Evolutionary conservation across 37 sponge, comb jelly and placozoan species (phyloP), one percentile per base, ranked within the genome.

Genomic region (Beroe ovata): DNA sequence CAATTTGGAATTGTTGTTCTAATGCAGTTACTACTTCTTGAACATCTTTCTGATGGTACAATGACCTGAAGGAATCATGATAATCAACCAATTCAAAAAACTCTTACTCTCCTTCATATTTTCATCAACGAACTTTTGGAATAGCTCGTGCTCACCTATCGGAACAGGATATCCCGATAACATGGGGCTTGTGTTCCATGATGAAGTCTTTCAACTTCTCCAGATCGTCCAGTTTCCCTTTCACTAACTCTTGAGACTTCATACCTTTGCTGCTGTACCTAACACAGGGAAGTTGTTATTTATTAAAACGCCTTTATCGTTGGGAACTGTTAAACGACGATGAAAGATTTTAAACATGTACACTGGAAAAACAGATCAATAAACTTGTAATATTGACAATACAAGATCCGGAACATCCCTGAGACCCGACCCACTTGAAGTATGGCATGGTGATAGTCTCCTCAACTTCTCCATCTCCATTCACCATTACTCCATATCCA

Each of bases 1-100:
- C 42, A 20, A 94, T 28, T 29, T 91, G 92, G 60, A 92, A 91
- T 66, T 93, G 93, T 59, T 77, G 88, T 39, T 91, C 93, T 63
- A 92, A 32, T 60, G 92, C 91, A 28, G 41, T 88, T 29, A 92
- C 88, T 61, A 90, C 63, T 21, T 89, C 72, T 69, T 90, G 88
- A 23, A 96, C 19, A 26, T 94, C 94, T 28, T 93, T 92, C 90
- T 42, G 42, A 25, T 77, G 33, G n/a, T 32, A 23, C 23, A 77
- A 11, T 3, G 84, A 39, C 38, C 84, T 77, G 84, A 42, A 42
- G 25, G n/a, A n/a, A n/a, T n/a, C n/a, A n/a, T n/a, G n/a, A n/a
- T n/a, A n/a, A n/a, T n/a, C n/a, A n/a, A n/a, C n/a, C n/a, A n/a
- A n/a, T n/a, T n/a, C n/a, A n/a, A n/a, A n/a, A n/a, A n/a, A n/a